Conservation (phyloP, 2,113 vertebrate species). For the Pelusios castaneus region DNA sequence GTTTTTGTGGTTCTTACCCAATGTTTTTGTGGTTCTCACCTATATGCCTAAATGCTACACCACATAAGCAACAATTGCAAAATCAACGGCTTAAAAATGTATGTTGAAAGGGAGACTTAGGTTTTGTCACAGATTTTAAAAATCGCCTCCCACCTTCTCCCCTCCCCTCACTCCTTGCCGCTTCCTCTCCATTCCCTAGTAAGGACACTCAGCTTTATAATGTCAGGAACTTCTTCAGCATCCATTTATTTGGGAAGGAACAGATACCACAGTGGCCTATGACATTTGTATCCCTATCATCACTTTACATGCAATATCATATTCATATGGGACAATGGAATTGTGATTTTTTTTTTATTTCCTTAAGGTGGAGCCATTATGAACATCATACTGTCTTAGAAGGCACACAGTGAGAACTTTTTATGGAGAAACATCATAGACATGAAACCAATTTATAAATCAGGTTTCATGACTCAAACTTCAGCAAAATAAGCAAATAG, state of each 20-base stretch:
- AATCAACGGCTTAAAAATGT: neutral
- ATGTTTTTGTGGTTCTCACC: neutral
- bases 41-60: neutral
- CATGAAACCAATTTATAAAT: fast-evolving
- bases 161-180: neutral
- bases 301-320: neutral
- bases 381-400: neutral
- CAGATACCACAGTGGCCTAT: neutral
- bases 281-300: neutral
- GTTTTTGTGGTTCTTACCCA: neutral
- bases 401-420: neutral
- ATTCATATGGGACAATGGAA: neutral
- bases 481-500: neutral
- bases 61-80: neutral
- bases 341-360: neutral
- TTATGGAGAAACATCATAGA: neutral
- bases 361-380: neutral
- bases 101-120: neutral
- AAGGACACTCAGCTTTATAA: neutral
- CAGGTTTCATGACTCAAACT: neutral
- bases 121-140: neutral
- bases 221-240: neutral
- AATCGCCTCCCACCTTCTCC: neutral
- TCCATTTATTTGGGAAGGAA: neutral
- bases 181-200: neutral